phyloP scores from a whole-genome alignment of 2,888 invertebrate species.

The Hermaeophaga mercurialis region DNA sequence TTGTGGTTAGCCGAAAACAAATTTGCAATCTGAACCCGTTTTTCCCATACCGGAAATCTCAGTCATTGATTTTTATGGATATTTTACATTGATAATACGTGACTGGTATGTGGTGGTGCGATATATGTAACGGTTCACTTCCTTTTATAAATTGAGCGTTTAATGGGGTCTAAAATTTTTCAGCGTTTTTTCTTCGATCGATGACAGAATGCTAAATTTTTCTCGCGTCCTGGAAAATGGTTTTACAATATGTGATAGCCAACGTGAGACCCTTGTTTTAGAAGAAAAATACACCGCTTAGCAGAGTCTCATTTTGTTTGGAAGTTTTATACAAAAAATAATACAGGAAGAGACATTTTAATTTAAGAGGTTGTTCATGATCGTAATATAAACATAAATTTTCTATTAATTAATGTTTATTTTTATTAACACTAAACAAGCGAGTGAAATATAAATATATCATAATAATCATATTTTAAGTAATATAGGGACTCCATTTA shows the following conservation, averaged over 20 bases:
- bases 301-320: not conserved
- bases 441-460: too few relatives aligned
- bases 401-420: too few relatives aligned
- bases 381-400: too few relatives aligned
- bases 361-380: too few relatives aligned
- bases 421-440: too few relatives aligned
- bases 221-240: constrained; percentile 10
- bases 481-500: too few relatives aligned
- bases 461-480: too few relatives aligned
- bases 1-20: constrained; percentile 9
- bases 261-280: not conserved
- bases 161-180: constrained; percentile 33
- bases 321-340: too few relatives aligned
- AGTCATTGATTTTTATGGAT: constrained; percentile 41
- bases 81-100: constrained; percentile 40
- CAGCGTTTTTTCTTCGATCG: constrained; percentile 13
- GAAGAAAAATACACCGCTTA: not conserved
- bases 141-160: constrained; percentile 39
- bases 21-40: constrained; percentile 29
- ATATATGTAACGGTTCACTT: constrained; percentile 35
- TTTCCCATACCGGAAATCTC: constrained; percentile 34
- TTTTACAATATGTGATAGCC: constrained; percentile 13
- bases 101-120: constrained; percentile 28
- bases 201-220: constrained; percentile 27
- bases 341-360: too few relatives aligned